Evolutionary conservation across 2,113 vertebrate species (phyloP).

Genomic region (Oceanites oceanicus): DNA sequence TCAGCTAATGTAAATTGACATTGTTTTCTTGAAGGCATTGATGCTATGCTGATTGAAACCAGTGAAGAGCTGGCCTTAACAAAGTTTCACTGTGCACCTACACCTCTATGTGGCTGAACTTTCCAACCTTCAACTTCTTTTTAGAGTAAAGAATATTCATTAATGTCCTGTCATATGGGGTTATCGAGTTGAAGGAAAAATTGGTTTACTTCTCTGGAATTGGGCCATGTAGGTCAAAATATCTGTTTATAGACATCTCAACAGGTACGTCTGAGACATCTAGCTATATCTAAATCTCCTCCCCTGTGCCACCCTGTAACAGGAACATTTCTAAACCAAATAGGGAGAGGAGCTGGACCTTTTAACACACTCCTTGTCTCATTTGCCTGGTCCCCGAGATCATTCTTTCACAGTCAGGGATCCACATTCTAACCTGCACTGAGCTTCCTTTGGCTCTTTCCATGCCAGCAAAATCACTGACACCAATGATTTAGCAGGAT

Average conservation of each 20-base stretch:
- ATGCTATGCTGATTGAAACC: neutral
- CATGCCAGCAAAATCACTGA: neutral
- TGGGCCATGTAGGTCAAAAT: neutral
- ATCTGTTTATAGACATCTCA: neutral
- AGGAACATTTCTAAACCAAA: neutral
- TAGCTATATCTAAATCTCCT: neutral
- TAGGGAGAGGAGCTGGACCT: neutral
- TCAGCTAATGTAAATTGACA: neutral
- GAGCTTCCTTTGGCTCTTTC: neutral
- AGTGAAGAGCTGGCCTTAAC: neutral
- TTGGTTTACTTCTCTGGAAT: neutral
- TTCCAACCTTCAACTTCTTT: neutral
- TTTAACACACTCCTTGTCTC: neutral
- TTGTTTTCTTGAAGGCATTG: neutral
- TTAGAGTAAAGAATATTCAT: neutral
- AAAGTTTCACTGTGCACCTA: neutral
- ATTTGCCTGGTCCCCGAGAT: neutral
- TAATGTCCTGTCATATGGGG: neutral
- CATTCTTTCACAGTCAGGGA: neutral
- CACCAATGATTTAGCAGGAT: slow-evolving; percentile 26
- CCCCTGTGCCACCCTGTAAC: neutral
- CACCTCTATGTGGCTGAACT: neutral
- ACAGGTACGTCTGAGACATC: neutral
- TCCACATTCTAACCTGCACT: neutral
- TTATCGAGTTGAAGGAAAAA: neutral